Evolutionary conservation across 2,888 invertebrate species (phyloP), one percentile per base, ranked within the genome.

Genomic region (Coelopa pilipes): DNA sequence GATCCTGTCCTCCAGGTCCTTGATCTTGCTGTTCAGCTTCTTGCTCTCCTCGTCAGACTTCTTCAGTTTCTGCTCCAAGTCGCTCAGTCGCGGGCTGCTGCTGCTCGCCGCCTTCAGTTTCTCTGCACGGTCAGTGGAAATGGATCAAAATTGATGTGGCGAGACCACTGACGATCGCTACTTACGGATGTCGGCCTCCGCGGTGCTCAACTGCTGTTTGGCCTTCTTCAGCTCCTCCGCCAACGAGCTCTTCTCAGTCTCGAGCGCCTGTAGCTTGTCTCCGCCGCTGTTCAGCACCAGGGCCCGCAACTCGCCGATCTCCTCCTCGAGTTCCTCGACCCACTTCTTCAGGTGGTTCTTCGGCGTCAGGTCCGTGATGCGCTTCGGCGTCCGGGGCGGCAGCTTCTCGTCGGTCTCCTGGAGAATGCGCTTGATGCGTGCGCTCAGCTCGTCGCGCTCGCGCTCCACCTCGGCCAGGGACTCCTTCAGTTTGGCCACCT

Each of bases 281-380:
- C 80, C 78, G 79, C 84, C 81, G 86, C 83, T 79, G 76, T 89
- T 82, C 80, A 88, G 80, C 83, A 90, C 80, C 74, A 86, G 82
- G 10, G 83, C 84, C 69, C 88, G 81, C 84, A 87, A 82, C 74
- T 87, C 86, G 46, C 93, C 92, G 78, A 96, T 93, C 90, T 97
- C 96, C 82, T 91, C 93, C 87, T 96, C 96, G 79, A 96, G 89
- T 78, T 97, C 96, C 74, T 94, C 93, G 1, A 96, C 92, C 92
- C 95, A 94, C 81, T 92, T 94, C 80, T 85, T 94, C 81, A 96
- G 88, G 67, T 84, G 85, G 73, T 84, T 84, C 78, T 87, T 87
- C 0, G 87, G 87, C 21, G 87, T 87, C 17, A 87, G 87, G 81
- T 94, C 94, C 10, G 92, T 92, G 11, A 92, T 89, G 81, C 92